Base-by-base conservation (phyloP, 2,113 vertebrate genomes). In the Rhinichthys klamathensis region DNA sequence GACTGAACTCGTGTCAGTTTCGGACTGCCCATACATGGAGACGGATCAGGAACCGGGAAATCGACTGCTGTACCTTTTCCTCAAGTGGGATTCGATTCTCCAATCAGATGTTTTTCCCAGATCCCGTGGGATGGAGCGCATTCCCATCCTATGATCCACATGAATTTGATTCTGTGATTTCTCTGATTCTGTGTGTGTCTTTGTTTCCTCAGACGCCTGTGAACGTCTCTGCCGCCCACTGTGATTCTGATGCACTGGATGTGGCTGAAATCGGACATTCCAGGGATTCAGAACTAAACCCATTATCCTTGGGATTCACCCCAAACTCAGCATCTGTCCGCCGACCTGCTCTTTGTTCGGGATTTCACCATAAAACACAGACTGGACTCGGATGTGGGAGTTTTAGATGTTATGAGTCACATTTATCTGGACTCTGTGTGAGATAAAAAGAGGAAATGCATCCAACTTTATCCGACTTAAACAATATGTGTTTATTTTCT, bases 21-120 rank as follows among this genome's bases (percentile, higher is more conserved):
- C 21, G 75, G 9, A 46, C 72, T 63, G 72, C 80, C 87, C 87
- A 90, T 86, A 88, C 82, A 87, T 85, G 84, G 84, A 75, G 56
- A 78, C 15, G 56, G 60, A 61, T 32, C 35, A 32, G 38, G 23
- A 77, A 73, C 21, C 8, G 6, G 21, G 2, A n/a, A 38, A 21
- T 35, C 9, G 4, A 23, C 67, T 4, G 32, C 67, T 23, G 32
- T 3, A 69, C 3, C 30, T 35, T 41, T 69, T 7, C 8, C 65
- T 4, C 49, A 51, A 54, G 51, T 54, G 16, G 2, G 51, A 56
- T 56, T 56, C 23, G 23, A 46, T 25, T 46, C 12, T 46, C 25
- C 41, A 46, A 25, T 70, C 67, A 70, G 69, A 41, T n/a, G 35
- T 41, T 35, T 67, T 41, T 51, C 38, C 10, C 9, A 72, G 69